These are phyloP conservation scores for Oryzias melastigma DNA, from an alignment of 2,113 vertebrate species.

Conservation along the genomic window DNA sequence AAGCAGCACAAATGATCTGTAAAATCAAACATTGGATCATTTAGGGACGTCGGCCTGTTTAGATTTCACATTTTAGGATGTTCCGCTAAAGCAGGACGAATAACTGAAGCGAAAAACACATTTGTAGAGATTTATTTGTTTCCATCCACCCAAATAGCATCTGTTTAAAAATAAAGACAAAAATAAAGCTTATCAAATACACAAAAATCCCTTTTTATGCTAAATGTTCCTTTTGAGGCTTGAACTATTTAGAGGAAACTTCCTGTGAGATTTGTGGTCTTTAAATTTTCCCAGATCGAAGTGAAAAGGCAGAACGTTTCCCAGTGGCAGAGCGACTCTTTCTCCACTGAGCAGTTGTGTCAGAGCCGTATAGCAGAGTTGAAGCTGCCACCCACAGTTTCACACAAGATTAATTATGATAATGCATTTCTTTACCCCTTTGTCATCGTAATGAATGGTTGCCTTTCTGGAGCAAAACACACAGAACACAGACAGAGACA, in stretches of 20 bases:
- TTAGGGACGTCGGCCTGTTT: no score
- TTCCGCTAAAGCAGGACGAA: no score
- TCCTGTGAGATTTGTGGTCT: not conserved
- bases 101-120: no score
- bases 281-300: conserved; percentile 26
- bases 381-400: conserved; percentile 89
- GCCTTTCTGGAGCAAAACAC: conserved; percentile 79
- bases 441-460: conserved; percentile 92
- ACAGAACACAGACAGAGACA: conserved; percentile 66
- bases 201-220: no score
- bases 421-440: conserved; percentile 93
- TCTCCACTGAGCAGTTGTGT: conserved; percentile 49
- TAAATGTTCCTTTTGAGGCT: no score
- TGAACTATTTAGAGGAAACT: not conserved
- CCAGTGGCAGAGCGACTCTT: conserved; percentile 22
- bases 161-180: no score
- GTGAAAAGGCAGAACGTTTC: conserved; percentile 32
- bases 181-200: no score
- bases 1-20: conserved; percentile 9
- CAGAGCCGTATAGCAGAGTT: conserved; percentile 60
- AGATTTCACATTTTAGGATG: not conserved
- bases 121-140: no score
- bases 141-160: no score
- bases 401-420: conserved; percentile 95
- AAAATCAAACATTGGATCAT: conserved; percentile 30